A percentile compares a stretch with the other conserved stretches of the same genome.
Evolutionary conservation across 1,140 invertebrate genomes (phyloP).

Genomic region (Caenorhabditis remanei): DNA sequence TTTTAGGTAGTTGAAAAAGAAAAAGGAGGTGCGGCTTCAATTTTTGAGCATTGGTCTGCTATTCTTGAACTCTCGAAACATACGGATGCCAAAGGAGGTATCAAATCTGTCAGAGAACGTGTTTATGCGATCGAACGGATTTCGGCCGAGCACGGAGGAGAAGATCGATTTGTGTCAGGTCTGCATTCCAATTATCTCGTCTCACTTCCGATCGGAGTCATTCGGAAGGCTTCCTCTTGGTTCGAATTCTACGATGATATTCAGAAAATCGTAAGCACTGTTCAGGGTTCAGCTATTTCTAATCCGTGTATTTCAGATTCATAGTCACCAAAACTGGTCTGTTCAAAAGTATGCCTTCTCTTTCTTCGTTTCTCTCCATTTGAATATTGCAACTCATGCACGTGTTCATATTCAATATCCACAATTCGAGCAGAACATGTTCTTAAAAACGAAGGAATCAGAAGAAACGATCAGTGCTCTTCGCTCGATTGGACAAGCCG

Average conservation of each 20-base stretch:
- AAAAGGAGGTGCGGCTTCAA: constrained; percentile 16
- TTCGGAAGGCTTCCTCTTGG: constrained; percentile 24
- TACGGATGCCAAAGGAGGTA: constrained; percentile 21
- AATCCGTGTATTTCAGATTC: constrained; percentile 38
- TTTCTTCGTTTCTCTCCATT: constrained; percentile 58
- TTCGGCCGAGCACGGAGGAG: constrained; percentile 18
- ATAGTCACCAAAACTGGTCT: constrained; percentile 61
- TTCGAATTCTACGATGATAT: constrained; percentile 59
- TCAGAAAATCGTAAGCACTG: constrained; percentile 33
- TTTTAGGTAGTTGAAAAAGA: constrained; percentile 56
- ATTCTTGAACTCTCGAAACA: constrained; percentile 55
- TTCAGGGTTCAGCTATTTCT: neutral
- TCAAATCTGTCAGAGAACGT: constrained; percentile 1
- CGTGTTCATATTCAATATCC: constrained; percentile 59
- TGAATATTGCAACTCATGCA: constrained; percentile 60
- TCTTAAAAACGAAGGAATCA: constrained; percentile 44
- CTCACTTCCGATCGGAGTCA: constrained; percentile 46
- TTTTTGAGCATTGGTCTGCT: constrained; percentile 55
- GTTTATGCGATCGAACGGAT: constrained; percentile 20
- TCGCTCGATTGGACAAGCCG: neutral
- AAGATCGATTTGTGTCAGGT: constrained; percentile 59
- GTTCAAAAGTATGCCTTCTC: constrained; percentile 61
- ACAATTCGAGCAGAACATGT: constrained; percentile 47
- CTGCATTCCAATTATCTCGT: constrained; percentile 60
- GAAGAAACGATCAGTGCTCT: constrained; percentile 39